Conservation (phyloP, 2,113 vertebrate species). For the Neoarius graeffei region DNA sequence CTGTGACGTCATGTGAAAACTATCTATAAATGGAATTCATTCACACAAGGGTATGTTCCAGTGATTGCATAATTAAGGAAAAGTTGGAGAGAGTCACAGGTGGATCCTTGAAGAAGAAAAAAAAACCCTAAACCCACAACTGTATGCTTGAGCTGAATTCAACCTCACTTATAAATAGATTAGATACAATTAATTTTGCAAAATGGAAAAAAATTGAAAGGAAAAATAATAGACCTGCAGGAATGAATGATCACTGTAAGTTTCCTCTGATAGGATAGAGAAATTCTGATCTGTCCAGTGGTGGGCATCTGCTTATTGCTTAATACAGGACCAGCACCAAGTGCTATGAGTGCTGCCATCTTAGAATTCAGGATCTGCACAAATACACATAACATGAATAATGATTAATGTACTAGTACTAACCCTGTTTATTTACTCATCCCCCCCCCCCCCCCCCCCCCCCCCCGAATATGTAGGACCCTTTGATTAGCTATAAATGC, state of each 20-base stretch:
- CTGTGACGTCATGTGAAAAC: no score
- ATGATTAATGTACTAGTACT: neutral
- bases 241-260: slow-evolving; percentile 76
- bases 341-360: slow-evolving; percentile 68
- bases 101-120: neutral
- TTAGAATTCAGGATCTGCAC: slow-evolving; percentile 69
- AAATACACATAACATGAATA: slow-evolving; percentile 28
- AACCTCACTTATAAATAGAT: neutral
- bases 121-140: neutral
- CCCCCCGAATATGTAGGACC: neutral
- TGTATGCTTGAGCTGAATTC: neutral
- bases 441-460: no score
- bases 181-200: neutral
- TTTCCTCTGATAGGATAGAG: slow-evolving; percentile 78
- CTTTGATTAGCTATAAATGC: neutral
- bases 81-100: neutral
- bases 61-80: neutral
- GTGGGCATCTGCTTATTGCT: slow-evolving; percentile 52
- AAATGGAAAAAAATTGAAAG: neutral
- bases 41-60: neutral
- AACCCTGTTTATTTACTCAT: neutral
- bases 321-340: slow-evolving; percentile 62
- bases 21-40: neutral
- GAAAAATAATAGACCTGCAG: slow-evolving; percentile 77
- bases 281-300: slow-evolving; percentile 77